Conservation (phyloP, 1,140 invertebrate species). For the Atta cephalotes region DNA sequence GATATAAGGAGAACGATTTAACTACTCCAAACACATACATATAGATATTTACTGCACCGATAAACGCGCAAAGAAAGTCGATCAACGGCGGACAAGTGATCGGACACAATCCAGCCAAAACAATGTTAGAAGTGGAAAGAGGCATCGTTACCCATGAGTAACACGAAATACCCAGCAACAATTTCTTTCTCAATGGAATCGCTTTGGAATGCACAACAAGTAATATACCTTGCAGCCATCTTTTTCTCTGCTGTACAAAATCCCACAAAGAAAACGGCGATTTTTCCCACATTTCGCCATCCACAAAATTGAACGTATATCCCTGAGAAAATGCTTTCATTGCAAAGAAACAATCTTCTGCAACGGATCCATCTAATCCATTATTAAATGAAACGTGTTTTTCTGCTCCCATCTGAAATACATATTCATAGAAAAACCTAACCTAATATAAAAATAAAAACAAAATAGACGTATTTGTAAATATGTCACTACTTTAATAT, state of each 20-base stretch:
- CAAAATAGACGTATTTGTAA: not conserved
- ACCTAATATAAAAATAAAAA: not conserved
- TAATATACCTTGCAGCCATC: conserved; percentile 98
- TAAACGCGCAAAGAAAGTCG: conserved; percentile 95
- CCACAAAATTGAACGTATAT: conserved; percentile 96
- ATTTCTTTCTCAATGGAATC: conserved; percentile 94
- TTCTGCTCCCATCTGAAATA: conserved; percentile 93
- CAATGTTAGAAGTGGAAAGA: conserved; percentile 95
- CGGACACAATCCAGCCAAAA: conserved; percentile 94
- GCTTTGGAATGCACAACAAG: conserved; percentile 96
- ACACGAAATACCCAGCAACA: conserved; percentile 95
- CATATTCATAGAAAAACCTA: conserved; percentile 1
- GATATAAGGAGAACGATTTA: conserved; percentile 96
- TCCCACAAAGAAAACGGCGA: conserved; percentile 98
- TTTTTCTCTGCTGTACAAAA: conserved; percentile 97
- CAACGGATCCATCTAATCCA: conserved; percentile 97
- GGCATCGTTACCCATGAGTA: conserved; percentile 99
- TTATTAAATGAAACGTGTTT: conserved; percentile 97
- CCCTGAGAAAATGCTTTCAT: conserved; percentile 96
- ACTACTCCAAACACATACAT: conserved; percentile 98
- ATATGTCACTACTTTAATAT: not conserved
- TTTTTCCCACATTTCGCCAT: conserved; percentile 99
- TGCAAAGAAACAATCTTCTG: conserved; percentile 98
- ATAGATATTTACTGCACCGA: conserved; percentile 96
- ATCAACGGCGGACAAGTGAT: conserved; percentile 94